Evolutionary conservation across 2,797 vertebrate species (phyloP).

Genomic region (Gallinago nigripennis): DNA sequence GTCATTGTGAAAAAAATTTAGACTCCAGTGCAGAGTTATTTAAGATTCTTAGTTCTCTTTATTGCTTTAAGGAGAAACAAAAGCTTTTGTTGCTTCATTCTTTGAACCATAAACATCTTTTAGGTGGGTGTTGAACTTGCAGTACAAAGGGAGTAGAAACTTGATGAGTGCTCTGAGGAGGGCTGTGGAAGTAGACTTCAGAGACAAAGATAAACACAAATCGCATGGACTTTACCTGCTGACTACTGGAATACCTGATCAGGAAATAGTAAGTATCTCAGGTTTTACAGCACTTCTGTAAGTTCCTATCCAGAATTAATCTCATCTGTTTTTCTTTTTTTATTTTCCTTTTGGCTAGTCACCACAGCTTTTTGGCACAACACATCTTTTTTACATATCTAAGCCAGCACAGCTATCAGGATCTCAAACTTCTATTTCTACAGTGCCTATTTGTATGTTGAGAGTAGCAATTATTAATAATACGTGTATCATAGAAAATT

Average conservation of each 20-base stretch:
- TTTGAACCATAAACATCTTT: neutral
- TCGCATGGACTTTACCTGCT: constrained; percentile 83
- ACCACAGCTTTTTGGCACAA: neutral
- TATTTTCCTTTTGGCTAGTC: neutral
- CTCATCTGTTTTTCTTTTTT: neutral
- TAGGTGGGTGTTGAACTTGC: constrained; percentile 81
- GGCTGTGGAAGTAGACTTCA: constrained; percentile 77
- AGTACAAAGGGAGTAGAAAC: constrained; percentile 79
- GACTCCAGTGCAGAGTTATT: neutral
- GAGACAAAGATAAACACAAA: constrained; percentile 67
- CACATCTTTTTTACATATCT: neutral
- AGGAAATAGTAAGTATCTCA: constrained; percentile 76
- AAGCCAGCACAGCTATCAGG: neutral
- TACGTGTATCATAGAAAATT: neutral
- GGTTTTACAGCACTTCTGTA: neutral
- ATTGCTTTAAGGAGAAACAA: neutral
- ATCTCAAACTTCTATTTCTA: neutral
- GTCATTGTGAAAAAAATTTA: neutral
- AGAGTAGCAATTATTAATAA: neutral
- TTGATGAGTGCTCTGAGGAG: constrained; percentile 76
- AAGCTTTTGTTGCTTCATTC: neutral
- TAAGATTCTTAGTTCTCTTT: neutral
- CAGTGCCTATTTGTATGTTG: neutral
- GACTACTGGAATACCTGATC: constrained; percentile 83
- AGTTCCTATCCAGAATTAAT: neutral